phyloP scores from a whole-genome alignment of 2,113 vertebrate species.

The Anguilla rostrata region DNA sequence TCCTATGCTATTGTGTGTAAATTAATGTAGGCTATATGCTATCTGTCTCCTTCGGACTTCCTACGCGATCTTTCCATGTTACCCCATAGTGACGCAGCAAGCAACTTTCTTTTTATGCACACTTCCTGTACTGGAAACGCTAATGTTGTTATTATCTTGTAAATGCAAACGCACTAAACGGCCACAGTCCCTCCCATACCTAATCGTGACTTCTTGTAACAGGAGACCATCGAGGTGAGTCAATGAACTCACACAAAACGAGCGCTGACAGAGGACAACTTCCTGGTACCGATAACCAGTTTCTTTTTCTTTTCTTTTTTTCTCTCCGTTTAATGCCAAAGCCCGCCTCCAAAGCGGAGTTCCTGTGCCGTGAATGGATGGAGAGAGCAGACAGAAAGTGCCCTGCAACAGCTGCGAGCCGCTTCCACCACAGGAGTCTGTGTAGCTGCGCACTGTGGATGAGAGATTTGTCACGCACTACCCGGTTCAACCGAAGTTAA shows the following conservation, averaged over 20 bases:
- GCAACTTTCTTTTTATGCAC: background rate
- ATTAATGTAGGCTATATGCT: background rate
- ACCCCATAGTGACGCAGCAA: background rate
- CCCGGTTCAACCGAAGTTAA: conserved; percentile 38
- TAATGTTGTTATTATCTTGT: conserved; percentile 25
- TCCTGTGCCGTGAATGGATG: conserved; percentile 50
- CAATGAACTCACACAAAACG: conserved; percentile 49
- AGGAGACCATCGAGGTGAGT: conserved; percentile 47
- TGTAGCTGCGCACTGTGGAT: conserved; percentile 39
- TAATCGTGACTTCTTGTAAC: conserved; percentile 55
- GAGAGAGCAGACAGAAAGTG: conserved; percentile 41
- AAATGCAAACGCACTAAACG: conserved; percentile 51
- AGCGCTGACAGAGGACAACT: conserved; percentile 40
- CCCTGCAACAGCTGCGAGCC: conserved; percentile 46
- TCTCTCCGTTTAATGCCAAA: conserved; percentile 32
- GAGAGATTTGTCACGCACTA: conserved; percentile 41
- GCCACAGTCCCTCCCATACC: conserved; percentile 37
- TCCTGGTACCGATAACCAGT: conserved; percentile 49
- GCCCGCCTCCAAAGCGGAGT: conserved; percentile 56
- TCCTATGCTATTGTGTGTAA: background rate
- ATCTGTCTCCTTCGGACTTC: background rate
- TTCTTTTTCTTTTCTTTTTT: conserved; percentile 22
- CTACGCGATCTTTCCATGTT: background rate
- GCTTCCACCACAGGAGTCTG: conserved; percentile 28
- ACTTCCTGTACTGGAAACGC: conserved; percentile 32